Evolutionary conservation across 2,797 vertebrate species (phyloP), one percentile per base, ranked within the genome.

Genomic region (Micromesistius poutassou): DNA sequence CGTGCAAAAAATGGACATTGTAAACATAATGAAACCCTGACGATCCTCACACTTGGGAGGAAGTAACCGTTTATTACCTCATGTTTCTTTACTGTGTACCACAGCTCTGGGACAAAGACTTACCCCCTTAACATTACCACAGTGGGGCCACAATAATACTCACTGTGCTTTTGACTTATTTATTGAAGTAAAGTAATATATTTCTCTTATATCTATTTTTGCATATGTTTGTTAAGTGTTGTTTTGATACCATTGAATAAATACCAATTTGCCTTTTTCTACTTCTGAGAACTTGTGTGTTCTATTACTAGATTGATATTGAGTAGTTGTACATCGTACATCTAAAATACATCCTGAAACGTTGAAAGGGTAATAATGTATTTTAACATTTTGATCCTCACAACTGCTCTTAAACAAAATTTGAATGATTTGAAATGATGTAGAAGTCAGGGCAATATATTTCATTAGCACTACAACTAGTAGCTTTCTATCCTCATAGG

Each of bases 141-240:
- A 83, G 82, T 36, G 90, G 92, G 94, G 93, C 83, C 75, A 90
- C 79, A 12, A 5, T 89, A 85, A 89, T 94, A 93, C 89, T 88
- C 91, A 90, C 92, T 93, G 93, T 90, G 86, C 7, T 93, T 95
- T 93, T 91, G 94, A 95, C 94, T 92, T 95, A 95, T 95, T 95
- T 96, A 98, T 98, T 99, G 86, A 96, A 94, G 93, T 94, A 96
- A 97, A 97, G 95, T 98, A 99, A 98, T 99, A 98, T 99, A 98
- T 99, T 94, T 95, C 84, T 89, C 91, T 90, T 68, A 80, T 87
- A 90, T 93, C 90, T 94, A 92, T 94, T 94, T 95, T 95, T 94
- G 86, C 89, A 93, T 86, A 71, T 79, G 84, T 91, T 88, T 93
- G 85, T 91, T 82, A 77, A 84, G 90, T 90, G 86, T 93, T 90